Conservation (phyloP, 2,888 invertebrate species). For the Eupithecia subfuscata region DNA sequence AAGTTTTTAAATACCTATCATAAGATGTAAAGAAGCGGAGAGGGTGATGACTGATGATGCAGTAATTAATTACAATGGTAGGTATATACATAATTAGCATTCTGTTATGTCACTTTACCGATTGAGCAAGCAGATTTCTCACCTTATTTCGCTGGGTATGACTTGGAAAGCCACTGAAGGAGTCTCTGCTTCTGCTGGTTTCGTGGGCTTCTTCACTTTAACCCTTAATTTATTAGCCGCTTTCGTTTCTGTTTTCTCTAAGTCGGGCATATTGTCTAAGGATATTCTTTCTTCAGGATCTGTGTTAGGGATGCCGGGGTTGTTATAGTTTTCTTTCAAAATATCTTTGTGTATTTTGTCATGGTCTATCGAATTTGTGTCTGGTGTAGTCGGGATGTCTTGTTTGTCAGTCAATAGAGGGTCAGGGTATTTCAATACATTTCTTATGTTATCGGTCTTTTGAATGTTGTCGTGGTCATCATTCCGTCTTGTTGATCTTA, state of each 20-base stretch:
- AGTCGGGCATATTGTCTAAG: constrained; percentile 59
- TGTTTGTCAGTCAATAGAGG: constrained; percentile 23
- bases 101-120: not conserved
- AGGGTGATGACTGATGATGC: not conserved
- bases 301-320: constrained; percentile 51
- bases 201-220: constrained; percentile 59
- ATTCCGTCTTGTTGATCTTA: constrained; percentile 73
- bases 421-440: constrained; percentile 25
- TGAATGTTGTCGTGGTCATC: constrained; percentile 60
- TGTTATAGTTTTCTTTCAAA: constrained; percentile 56
- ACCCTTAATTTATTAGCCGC: constrained; percentile 48
- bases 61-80: not conserved
- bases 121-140: constrained; percentile 40
- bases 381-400: constrained; percentile 40
- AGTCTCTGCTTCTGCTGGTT: constrained; percentile 68
- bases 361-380: constrained; percentile 19
- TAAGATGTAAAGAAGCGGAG: not conserved
- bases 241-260: constrained; percentile 61
- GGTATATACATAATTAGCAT: not conserved
- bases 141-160: constrained; percentile 81
- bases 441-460: constrained; percentile 53
- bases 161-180: constrained; percentile 78
- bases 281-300: constrained; percentile 69
- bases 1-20: not conserved
- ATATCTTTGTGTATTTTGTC: constrained; percentile 44